Evolutionary conservation across 2,113 vertebrate genomes (phyloP), one percentile per base, ranked within the genome.

Genomic region (Thamnophis sirtalis): DNA sequence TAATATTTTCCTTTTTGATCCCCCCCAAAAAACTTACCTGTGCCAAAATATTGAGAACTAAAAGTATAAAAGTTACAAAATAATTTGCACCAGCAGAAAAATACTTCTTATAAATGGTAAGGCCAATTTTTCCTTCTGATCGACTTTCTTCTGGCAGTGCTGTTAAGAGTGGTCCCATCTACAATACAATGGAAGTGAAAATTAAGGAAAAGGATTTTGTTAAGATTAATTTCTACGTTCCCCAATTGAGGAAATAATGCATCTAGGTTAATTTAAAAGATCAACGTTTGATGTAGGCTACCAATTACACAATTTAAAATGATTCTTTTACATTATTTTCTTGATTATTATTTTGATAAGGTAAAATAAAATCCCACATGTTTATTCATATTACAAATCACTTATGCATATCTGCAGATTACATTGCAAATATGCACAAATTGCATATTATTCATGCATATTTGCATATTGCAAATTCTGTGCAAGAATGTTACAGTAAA

Each of bases 31-130:
- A 50, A 96, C 90, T 28, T 96, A 99, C 99, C 98, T 99, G 98
- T 91, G 98, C 97, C 58, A 98, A 94, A 60, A 98, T 2, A 95
- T 98, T 99, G 17, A 99, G 15, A 3, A 98, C 0, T 0, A 98
- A 0, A 1, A 98, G 95, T 3, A 96, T 2, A 50, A 99, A 80
- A 94, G 99, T 95, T 33, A 98, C 15, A 0, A 97, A 13, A 48
- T 96, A 89, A 93, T 95, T 98, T 26, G 98, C 98, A 73, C 99
- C 99, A 0, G 99, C 98, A n/a, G 68, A 92, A 58, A 99, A 97
- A 93, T 99, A 99, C 92, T 98, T 99, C 92, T 97, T 94, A 58
- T 99, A 99, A 92, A 98, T 68, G 19, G 96, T 95, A 0, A 98
- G 38, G 63, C 91, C 96, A 15, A 99, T 97, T 95, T 96, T 98